Conservation (phyloP, 2,797 vertebrate species). For the Todus mexicanus region DNA sequence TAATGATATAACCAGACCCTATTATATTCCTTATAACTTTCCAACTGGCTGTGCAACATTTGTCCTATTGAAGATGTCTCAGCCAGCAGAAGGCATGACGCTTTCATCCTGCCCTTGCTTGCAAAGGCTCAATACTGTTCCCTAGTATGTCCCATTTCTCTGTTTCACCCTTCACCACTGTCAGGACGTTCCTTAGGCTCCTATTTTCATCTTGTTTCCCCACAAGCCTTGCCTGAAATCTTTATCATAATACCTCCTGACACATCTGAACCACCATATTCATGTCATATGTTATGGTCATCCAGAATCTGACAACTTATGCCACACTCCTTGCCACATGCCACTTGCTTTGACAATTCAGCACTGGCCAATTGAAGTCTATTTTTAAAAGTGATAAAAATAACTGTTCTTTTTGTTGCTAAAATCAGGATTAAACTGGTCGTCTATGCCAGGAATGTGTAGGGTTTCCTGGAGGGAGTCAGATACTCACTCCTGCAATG, state of each 20-base stretch:
- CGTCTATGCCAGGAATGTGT: constrained; percentile 58
- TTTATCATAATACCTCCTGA: background rate
- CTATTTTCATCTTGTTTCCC: background rate
- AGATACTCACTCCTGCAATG: constrained; percentile 1
- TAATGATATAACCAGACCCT: background rate
- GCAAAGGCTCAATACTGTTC: background rate
- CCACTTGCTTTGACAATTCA: constrained; percentile 27
- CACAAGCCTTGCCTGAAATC: background rate
- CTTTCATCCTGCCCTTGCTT: background rate
- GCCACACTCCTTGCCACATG: background rate
- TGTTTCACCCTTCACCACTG: background rate
- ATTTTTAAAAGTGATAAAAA: constrained; percentile 70
- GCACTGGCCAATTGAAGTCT: constrained; percentile 49
- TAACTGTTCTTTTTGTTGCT: constrained; percentile 65
- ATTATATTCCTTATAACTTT: background rate
- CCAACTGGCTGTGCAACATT: background rate
- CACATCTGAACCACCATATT: background rate
- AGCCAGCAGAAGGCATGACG: background rate
- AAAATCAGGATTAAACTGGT: constrained; percentile 52
- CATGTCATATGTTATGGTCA: background rate
- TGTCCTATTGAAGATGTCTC: background rate
- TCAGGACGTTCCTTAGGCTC: background rate
- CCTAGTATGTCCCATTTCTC: background rate
- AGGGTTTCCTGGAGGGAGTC: constrained; percentile 55
- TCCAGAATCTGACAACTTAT: background rate